A percentile compares a stretch with the other conserved stretches of the same genome.
phyloP scores from a whole-genome alignment of 2,797 vertebrate species.

The Hafferia zeledoni region DNA sequence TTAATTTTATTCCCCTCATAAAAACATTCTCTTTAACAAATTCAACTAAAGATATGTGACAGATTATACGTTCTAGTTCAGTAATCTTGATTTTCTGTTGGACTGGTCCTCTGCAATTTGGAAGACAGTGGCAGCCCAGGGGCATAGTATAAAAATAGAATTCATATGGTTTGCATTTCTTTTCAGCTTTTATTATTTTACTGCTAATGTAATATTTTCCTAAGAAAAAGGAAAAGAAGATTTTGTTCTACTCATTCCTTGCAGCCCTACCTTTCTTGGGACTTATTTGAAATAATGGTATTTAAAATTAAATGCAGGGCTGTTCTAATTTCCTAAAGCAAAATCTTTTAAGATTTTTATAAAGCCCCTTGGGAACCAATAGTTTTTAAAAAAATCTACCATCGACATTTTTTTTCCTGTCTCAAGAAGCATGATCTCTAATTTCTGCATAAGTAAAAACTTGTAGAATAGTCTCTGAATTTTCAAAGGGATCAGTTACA shows the following conservation, averaged over 20 bases:
- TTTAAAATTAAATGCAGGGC: conserved; percentile 6
- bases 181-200: conserved; percentile 37
- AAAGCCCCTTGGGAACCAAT: background rate
- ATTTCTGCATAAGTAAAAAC: conserved; percentile 29
- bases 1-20: background rate
- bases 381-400: background rate
- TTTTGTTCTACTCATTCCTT: background rate
- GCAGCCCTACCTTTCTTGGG: background rate
- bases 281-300: conserved; percentile 13
- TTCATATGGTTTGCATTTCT: conserved; percentile 24
- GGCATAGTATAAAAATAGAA: conserved; percentile 1
- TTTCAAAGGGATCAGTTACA: conserved; percentile 37
- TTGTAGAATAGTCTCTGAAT: conserved; percentile 13
- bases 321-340: conserved; percentile 41
- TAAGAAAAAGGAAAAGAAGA: conserved; percentile 6
- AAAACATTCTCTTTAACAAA: background rate
- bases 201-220: background rate
- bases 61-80: background rate
- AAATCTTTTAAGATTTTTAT: conserved; percentile 28
- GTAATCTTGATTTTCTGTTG: background rate
- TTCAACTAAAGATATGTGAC: background rate
- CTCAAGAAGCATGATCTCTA: background rate
- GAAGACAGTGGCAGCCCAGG: background rate
- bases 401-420: background rate
- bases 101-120: background rate